Base-by-base conservation (phyloP, 1,140 invertebrate species). In the Drosophila lacertosa region DNA sequence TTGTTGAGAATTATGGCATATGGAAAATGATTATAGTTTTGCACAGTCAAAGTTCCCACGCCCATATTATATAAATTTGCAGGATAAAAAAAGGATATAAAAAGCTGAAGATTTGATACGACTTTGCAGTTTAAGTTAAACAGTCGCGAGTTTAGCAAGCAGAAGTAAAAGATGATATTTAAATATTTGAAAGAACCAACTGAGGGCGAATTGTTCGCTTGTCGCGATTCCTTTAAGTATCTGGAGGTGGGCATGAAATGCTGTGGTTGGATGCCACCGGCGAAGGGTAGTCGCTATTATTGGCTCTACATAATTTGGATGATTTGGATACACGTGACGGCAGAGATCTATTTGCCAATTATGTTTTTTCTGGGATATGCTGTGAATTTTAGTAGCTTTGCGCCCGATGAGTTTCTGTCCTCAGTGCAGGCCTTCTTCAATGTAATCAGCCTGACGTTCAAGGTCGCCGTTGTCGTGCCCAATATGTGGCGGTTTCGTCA, bases 361-460 rank as follows among this genome's bases (percentile, higher is more conserved):
- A 54, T 50, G 10, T 13, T 71, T 2, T 5, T 5, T 6, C 24
- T 54, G 9, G 51, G 24, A n/a, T 71, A 47, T 11, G 2, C 51
- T 9, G 16, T 13, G 20, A 42, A 76, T 4, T 37, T 76, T 0
- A 35, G 42, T 2, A 48, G 1, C 5, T 50, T 59, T 10, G 40
- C n/a, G 5, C 32, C 60, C 2, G 57, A 50, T 4, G 48, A 72
- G n/a, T 7, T 72, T 6, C 2, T 77, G 2, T 44, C 59, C 0
- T 64, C 64, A n/a, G 10, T 77, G 4, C 74, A 77, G 22, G 13
- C 44, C 0, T 54, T 42, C n/a, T 51, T 77, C 11, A 67, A 77
- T 35, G 1, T 48, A 1, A 5, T 57, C 4, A 40, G n/a, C 13
- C n/a, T 40, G 11, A 11, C 0, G 9, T 39, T 26, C 26, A 54